Percentiles rank a stretch among this genome's conserved stretches.
Conservation (phyloP, 37 sponge, comb jelly and placozoan species). For the Spongilla lacustris region DNA sequence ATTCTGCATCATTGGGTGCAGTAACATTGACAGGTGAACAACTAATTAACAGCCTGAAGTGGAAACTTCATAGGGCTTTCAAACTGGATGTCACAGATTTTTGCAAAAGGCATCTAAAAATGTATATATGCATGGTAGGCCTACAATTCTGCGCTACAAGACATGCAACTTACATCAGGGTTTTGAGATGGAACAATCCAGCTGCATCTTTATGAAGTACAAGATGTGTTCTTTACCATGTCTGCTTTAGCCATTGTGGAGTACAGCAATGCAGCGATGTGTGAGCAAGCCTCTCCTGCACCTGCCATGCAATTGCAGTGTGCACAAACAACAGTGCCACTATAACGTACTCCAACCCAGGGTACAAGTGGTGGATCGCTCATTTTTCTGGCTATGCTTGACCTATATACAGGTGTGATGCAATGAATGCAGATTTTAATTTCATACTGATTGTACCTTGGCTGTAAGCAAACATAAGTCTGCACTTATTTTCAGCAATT, state of each 20-base stretch:
- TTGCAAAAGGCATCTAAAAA: constrained; percentile 2
- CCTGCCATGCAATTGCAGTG: constrained; percentile 16
- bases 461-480: too few relatives aligned
- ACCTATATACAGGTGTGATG: not conserved
- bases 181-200: constrained; percentile 5
- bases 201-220: not conserved
- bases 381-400: constrained; percentile 5
- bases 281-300: constrained; percentile 6
- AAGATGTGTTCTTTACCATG: not conserved
- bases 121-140: not conserved
- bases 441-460: not conserved
- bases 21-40: too few relatives aligned
- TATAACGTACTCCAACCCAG: not conserved
- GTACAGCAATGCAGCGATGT: constrained; percentile 18
- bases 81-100: constrained; percentile 1
- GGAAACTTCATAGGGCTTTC: not conserved
- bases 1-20: too few relatives aligned
- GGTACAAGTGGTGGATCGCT: not conserved
- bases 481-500: too few relatives aligned
- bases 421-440: not conserved
- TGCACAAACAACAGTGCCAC: constrained; percentile 4
- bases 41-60: too few relatives aligned
- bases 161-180: too few relatives aligned
- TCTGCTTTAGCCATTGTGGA: not conserved
- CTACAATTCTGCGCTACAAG: not conserved